Conservation (phyloP, 2,888 invertebrate genomes). For the Drosophila pseudotakahashii region DNA sequence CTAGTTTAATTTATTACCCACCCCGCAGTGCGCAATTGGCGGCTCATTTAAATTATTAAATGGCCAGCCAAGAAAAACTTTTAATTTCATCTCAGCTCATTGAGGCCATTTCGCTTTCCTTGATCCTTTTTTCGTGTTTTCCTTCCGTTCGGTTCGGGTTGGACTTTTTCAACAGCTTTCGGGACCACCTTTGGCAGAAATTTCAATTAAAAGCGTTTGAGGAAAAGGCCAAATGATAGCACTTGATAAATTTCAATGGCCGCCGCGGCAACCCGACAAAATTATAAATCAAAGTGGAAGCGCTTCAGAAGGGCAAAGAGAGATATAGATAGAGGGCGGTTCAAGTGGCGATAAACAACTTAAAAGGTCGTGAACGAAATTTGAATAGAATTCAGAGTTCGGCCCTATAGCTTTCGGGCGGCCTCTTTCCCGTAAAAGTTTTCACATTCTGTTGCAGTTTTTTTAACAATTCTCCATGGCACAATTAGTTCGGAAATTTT, state of each 20-base stretch:
- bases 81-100: conserved; percentile 29
- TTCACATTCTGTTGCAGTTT: conserved; percentile 29
- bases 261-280: conserved; percentile 32
- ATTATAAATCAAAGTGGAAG: conserved; percentile 59
- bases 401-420: conserved; percentile 1
- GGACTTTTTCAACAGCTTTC: conserved; percentile 6
- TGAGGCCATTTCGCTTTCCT: conserved; percentile 18
- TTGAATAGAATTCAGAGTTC: conserved; percentile 40
- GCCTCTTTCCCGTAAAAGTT: conserved; percentile 19
- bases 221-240: conserved; percentile 36
- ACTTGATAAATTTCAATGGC: conserved; percentile 54
- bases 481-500: conserved; percentile 41
- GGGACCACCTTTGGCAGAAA: conserved; percentile 36
- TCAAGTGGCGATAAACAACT: conserved; percentile 51
- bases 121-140: conserved; percentile 18
- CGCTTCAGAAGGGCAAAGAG: not conserved
- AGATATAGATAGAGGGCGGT: conserved; percentile 27
- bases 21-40: not conserved
- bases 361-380: conserved; percentile 47
- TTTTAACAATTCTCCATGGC: conserved; percentile 10
- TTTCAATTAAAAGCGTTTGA: conserved; percentile 68
- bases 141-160: conserved; percentile 9
- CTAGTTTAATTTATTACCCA: not conserved
- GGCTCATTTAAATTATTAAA: conserved; percentile 43
- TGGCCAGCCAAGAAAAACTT: conserved; percentile 23